These are phyloP conservation scores for Ophion costatus DNA, from an alignment of 2,888 invertebrate genomes.

Conservation along the genomic window DNA sequence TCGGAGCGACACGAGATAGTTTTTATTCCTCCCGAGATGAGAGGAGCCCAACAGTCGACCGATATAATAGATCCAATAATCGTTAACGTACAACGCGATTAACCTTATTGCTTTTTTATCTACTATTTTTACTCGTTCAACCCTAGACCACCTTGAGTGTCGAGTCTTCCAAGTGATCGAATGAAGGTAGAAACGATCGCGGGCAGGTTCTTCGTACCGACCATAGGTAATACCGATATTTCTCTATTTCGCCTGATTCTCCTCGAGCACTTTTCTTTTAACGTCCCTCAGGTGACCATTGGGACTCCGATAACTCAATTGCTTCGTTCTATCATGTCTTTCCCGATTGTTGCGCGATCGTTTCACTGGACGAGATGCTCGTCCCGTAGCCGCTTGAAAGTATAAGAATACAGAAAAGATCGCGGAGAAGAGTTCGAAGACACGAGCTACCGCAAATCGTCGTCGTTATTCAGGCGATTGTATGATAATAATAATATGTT, in stretches of 20 bases:
- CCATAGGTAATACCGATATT: background rate
- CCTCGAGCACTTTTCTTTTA: background rate
- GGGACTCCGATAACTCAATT: slow-evolving; percentile 7
- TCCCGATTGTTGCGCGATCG: background rate
- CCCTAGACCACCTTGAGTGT: slow-evolving; percentile 17
- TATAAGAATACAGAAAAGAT: background rate
- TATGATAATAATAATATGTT: slow-evolving; percentile 2
- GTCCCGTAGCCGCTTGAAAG: background rate
- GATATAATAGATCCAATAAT: slow-evolving; percentile 57
- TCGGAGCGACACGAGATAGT: slow-evolving; percentile 1
- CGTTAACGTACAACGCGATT: slow-evolving; percentile 58
- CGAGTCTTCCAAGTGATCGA: slow-evolving; percentile 22
- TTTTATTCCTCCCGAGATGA: slow-evolving; percentile 21
- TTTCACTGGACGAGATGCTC: background rate
- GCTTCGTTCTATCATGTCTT: slow-evolving; percentile 24
- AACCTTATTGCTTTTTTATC: slow-evolving; percentile 14
- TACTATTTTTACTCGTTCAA: slow-evolving; percentile 31
- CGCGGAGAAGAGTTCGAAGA: background rate
- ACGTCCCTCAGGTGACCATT: background rate
- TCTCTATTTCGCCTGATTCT: background rate
- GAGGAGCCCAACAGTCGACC: slow-evolving; percentile 30
- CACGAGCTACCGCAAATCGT: background rate
- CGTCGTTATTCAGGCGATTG: background rate
- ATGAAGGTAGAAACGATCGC: background rate
- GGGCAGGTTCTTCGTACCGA: background rate